These are phyloP conservation scores for Drosophila biarmipes DNA, from an alignment of 1,140 invertebrate species.

Conservation along the genomic window DNA sequence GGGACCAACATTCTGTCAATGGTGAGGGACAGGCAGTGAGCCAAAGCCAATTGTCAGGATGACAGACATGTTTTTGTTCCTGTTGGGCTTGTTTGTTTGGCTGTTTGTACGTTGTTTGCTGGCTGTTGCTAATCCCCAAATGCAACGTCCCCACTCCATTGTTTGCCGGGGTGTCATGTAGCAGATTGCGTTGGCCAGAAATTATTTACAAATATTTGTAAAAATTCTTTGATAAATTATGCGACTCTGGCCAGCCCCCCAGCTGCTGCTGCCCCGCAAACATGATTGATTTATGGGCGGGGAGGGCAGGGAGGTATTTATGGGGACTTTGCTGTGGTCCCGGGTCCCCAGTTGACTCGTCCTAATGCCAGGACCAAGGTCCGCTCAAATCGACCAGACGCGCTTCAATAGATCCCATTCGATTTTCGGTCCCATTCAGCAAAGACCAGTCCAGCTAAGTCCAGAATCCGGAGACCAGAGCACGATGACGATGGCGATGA, in stretches of 20 bases:
- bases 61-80: conserved; percentile 67
- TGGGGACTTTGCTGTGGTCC: conserved; percentile 18
- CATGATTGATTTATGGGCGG: conserved; percentile 77
- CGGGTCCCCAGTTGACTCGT: conserved; percentile 17
- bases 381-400: conserved; percentile 10
- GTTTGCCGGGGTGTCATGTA: conserved; percentile 52
- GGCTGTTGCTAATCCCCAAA: conserved; percentile 63
- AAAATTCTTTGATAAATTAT: conserved; percentile 72
- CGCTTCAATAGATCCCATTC: conserved; percentile 43
- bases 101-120: conserved; percentile 45
- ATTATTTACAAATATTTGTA: conserved; percentile 81
- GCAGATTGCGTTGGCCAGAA: conserved; percentile 67
- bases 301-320: conserved; percentile 1
- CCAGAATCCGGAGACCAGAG: conserved; percentile 12
- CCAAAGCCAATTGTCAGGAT: conserved; percentile 76
- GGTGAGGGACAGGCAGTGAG: conserved; percentile 29
- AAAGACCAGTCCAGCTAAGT: conserved; percentile 7
- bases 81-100: conserved; percentile 47
- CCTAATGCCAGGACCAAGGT: conserved; percentile 54
- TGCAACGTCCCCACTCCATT: conserved; percentile 30
- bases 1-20: conserved; percentile 31
- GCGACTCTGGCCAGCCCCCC: conserved; percentile 21
- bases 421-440: conserved; percentile 32
- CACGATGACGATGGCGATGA: conserved; percentile 31
- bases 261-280: conserved; percentile 35